phyloP scores from a whole-genome alignment of 1,140 invertebrate genomes.

The Muscidifurax raptorellus region DNA sequence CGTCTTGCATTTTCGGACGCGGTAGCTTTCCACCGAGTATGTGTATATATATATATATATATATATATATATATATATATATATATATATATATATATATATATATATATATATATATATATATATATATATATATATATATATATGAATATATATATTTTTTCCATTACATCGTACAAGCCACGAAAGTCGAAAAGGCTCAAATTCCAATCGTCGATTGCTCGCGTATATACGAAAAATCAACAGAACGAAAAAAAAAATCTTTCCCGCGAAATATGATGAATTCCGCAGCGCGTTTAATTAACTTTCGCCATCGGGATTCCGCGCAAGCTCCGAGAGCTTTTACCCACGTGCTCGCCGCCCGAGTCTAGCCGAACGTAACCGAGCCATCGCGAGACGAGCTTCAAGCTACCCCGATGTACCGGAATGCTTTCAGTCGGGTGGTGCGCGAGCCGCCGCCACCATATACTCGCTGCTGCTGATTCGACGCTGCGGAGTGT shows the following conservation, averaged over 20 bases:
- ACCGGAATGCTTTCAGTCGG: conserved; percentile 71
- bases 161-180: no score
- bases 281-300: conserved; percentile 5
- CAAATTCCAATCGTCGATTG: not conserved
- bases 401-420: conserved; percentile 45
- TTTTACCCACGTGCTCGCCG: conserved; percentile 66
- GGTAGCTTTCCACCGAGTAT: no score
- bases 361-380: conserved; percentile 59
- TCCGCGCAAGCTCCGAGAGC: not conserved
- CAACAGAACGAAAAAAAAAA: no score
- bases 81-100: no score
- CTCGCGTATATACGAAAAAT: no score
- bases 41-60: no score
- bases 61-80: no score
- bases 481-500: not conserved
- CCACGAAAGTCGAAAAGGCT: not conserved
- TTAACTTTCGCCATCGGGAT: conserved; percentile 14
- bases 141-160: no score
- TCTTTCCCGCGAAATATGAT: not conserved
- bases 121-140: no score
- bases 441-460: conserved; percentile 66
- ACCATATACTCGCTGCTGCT: conserved; percentile 50
- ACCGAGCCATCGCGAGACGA: conserved; percentile 62
- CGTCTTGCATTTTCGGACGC: no score
- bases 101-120: no score